Evolutionary conservation across 2,113 vertebrate species (phyloP), one percentile per base, ranked within the genome.

Genomic region (Malurus alboscapulatus): DNA sequence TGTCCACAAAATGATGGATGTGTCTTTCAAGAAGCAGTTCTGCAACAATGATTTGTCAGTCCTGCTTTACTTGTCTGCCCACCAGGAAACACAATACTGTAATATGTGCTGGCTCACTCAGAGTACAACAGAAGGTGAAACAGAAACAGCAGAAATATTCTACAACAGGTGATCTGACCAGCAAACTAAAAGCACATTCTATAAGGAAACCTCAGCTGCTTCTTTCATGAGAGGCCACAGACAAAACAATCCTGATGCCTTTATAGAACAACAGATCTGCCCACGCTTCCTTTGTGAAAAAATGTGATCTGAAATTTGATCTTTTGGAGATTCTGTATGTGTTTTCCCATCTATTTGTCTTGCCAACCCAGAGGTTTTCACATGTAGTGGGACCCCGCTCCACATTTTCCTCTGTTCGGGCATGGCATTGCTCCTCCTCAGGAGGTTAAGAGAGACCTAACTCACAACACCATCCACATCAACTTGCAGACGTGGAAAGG

Each of bases 191-290:
- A 74, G 26, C 9, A 32, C 26, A 73, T 66, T 44, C 29, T 34
- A 7, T 2, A 88, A n/a, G 24, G 50, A 86, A 93, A 58, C 6
- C 12, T 42, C 20, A 76, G 12, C 36, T 76, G 17, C n/a, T 68
- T 76, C 50, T 42, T 29, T 58, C 13, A 29, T 0, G 0, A 68
- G 10, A 7, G 3, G n/a, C 12, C 21, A 83, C n/a, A 65, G 22
- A 47, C 22, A 62, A 85, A 95, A 47, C 26, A 38, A 54, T 30
- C 17, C 12, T 7, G 1, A 73, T 11, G 25, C 5, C 25, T 86
- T 73, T 48, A 38, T 26, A n/a, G 4, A 13, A 59, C 32, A 79
- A 48, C 8, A 76, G 67, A 77, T 32, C 15, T 80, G n/a, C 32
- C 54, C 19, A 32, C 9, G n/a, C 10, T 42, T 83, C 13, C 27